phyloP scores from a whole-genome alignment of 23 tunicate genomes.

The Oikopleura albicans region DNA sequence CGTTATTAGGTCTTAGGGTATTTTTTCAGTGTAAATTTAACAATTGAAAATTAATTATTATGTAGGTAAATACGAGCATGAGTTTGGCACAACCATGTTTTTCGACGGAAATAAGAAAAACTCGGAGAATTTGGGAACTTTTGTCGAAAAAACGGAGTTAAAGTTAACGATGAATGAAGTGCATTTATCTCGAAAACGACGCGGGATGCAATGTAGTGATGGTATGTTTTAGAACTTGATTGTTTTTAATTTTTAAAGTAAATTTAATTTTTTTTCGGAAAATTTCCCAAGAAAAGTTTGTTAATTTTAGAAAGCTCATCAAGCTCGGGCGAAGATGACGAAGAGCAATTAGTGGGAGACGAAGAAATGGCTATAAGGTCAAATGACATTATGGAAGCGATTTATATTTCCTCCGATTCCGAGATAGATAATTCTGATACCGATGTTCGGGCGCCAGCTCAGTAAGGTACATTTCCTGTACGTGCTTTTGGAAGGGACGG shows the following conservation, averaged over 20 bases:
- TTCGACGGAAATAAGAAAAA: conserved; percentile 1
- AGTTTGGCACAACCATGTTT: background rate
- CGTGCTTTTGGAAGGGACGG: too few relatives aligned
- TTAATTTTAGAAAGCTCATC: background rate
- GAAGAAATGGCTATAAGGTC: background rate
- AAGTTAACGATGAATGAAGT: background rate
- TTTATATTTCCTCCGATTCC: background rate
- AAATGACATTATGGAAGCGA: background rate
- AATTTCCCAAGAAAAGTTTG: too few relatives aligned
- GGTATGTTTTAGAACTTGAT: too few relatives aligned
- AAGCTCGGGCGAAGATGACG: background rate
- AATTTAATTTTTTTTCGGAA: too few relatives aligned
- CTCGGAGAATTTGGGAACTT: background rate
- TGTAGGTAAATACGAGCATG: background rate
- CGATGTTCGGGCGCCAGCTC: too few relatives aligned
- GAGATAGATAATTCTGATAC: too few relatives aligned
- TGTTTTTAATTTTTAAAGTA: too few relatives aligned
- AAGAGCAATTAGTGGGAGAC: background rate
- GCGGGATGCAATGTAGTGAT: too few relatives aligned
- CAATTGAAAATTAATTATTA: too few relatives aligned
- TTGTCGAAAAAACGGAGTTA: background rate
- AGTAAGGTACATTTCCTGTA: too few relatives aligned
- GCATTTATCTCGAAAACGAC: background rate
- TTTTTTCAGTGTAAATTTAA: too few relatives aligned
- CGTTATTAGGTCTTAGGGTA: too few relatives aligned